phyloP scores from a whole-genome alignment of 1,140 invertebrate genomes.

The Paralvinella palmiformis region DNA sequence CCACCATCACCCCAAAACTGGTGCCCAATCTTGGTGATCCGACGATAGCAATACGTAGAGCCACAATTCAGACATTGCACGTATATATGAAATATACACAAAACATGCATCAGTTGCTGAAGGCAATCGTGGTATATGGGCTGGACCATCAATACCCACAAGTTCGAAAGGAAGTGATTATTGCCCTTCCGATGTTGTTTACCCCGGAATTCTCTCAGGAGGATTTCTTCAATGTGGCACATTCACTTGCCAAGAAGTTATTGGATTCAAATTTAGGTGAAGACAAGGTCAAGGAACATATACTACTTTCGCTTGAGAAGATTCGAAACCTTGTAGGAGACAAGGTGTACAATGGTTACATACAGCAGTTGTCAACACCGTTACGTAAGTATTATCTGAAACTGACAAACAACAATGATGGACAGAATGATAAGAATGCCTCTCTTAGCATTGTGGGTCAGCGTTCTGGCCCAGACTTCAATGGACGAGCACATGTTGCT shows the following conservation, averaged over 20 bases:
- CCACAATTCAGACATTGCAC: conserved; percentile 45
- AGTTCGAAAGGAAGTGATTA: conserved; percentile 40
- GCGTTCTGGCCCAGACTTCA: neutral
- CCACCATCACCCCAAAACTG: conserved; percentile 38
- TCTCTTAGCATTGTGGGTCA: neutral
- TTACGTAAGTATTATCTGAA: conserved; percentile 38
- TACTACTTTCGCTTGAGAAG: conserved; percentile 40
- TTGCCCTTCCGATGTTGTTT: conserved; percentile 45
- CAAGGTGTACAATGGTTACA: conserved; percentile 37
- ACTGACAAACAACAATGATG: conserved; percentile 25
- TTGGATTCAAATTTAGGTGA: conserved; percentile 27
- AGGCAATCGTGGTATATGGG: conserved; percentile 40
- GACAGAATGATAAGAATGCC: neutral
- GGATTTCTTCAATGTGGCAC: conserved; percentile 41
- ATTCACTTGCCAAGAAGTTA: conserved; percentile 42
- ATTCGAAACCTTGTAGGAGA: conserved; percentile 41
- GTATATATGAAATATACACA: conserved; percentile 46
- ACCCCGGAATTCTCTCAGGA: conserved; percentile 43
- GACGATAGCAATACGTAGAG: conserved; percentile 41
- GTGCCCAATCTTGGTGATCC: conserved; percentile 45
- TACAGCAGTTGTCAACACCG: conserved; percentile 37
- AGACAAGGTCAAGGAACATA: conserved; percentile 38
- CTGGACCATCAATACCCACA: conserved; percentile 40
- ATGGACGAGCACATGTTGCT: neutral
- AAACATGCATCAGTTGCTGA: conserved; percentile 34